Percentiles rank a stretch among this genome's conserved stretches.
These are phyloP conservation scores for Erythrocercus mccallii DNA, from an alignment of 2,113 vertebrate genomes.

Conservation along the genomic window DNA sequence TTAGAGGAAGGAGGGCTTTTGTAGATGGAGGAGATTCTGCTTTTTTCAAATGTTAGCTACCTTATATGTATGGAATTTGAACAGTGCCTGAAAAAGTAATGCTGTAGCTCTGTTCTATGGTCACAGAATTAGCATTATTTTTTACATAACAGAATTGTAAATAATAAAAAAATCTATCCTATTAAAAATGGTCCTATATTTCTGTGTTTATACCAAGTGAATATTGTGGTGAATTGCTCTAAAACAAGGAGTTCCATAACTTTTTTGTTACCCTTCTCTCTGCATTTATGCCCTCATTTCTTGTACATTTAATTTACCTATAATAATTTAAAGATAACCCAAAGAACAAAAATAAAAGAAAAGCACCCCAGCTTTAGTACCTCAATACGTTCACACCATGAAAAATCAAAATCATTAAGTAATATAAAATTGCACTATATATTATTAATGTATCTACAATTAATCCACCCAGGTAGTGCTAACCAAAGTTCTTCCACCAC, in stretches of 20 bases:
- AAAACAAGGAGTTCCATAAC: neutral
- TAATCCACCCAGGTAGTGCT: neutral
- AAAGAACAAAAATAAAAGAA: neutral
- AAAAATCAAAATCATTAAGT: neutral
- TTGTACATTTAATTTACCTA: neutral
- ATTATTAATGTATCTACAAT: slow-evolving; percentile 51
- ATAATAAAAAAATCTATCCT: neutral
- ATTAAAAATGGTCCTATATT: neutral
- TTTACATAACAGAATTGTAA: neutral
- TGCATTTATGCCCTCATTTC: neutral
- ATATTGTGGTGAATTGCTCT: neutral
- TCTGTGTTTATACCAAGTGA: neutral
- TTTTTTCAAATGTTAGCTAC: neutral
- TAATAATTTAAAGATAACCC: neutral
- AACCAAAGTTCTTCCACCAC: neutral
- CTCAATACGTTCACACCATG: neutral
- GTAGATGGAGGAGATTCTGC: neutral
- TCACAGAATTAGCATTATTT: neutral
- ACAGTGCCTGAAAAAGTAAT: neutral
- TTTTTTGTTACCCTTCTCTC: neutral
- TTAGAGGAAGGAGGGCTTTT: neutral
- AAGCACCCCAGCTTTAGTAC: neutral
- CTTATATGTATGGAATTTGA: neutral
- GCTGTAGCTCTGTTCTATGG: neutral
- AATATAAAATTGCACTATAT: neutral